Evolutionary conservation across 2,113 vertebrate species (phyloP), one percentile per base, ranked within the genome.

Genomic region (Myotis lucifugus): DNA sequence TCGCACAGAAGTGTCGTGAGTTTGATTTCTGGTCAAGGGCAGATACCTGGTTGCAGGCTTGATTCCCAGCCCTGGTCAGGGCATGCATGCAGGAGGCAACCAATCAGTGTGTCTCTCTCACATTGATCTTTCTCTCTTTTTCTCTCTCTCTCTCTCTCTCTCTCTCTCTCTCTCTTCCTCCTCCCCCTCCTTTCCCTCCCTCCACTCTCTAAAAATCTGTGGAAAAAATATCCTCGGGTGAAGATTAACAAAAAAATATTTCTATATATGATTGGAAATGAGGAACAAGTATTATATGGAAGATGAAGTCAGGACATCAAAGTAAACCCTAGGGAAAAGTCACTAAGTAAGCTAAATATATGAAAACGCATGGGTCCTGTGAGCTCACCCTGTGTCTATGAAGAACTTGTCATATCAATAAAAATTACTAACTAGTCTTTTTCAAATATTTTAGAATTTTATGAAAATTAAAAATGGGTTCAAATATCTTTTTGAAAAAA

Each of bases 341-440:
- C 34, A 29, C 34, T 59, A 32, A 79, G 29, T 91, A 67, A 78
- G 4, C 48, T 40, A 64, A 87, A n/a, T 81, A 29, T 77, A 46
- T 76, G 76, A n/a, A 92, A 90, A 92, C 23, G 50, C 32, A 9
- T 70, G 19, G 21, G 27, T 86, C 70, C 23, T 32, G 0, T 76
- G 69, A 82, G 19, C 74, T 56, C 8, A 42, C 32, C 34, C 6
- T 85, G 21, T 78, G 8, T 90, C 23, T 83, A 66, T 93, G 48
- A 94, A 91, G 23, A 91, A 85, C 14, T 64, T 91, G 19, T 67
- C 73, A 72, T 90, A 90, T 93, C 56, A 90, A 10, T 74, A 42
- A 61, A 90, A 95, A 88, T 88, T 50, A 17, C 25, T 83, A 52
- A 37, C 7, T 72, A 52, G 8, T 85, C 34, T 50, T 70, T 90